These are phyloP conservation scores for Sphenodon punctatus DNA, from an alignment of 2,797 vertebrate species.

Conservation along the genomic window DNA sequence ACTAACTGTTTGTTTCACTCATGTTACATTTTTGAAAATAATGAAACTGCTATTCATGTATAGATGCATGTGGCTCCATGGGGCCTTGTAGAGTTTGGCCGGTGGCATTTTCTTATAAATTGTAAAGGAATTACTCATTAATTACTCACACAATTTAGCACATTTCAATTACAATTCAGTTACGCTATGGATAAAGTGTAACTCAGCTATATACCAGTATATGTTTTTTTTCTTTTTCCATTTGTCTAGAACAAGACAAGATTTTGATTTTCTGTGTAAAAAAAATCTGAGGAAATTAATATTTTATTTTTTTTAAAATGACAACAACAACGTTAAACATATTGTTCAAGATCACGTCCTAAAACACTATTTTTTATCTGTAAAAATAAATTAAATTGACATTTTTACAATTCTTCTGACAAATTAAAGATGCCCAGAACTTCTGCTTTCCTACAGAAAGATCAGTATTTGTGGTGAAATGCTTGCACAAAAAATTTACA, in stretches of 20 bases:
- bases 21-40: slow-evolving; percentile 66
- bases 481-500: slow-evolving; percentile 23
- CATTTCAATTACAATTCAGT: slow-evolving; percentile 30
- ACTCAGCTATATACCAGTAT: not conserved
- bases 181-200: not conserved
- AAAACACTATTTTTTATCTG: not conserved
- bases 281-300: slow-evolving; percentile 19
- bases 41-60: slow-evolving; percentile 44
- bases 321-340: slow-evolving; percentile 11
- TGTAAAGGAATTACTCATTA: slow-evolving; percentile 64
- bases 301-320: slow-evolving; percentile 23
- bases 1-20: slow-evolving; percentile 70
- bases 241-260: not conserved
- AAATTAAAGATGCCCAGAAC: not conserved
- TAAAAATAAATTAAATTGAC: slow-evolving; percentile 4
- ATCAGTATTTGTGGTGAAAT: slow-evolving; percentile 8
- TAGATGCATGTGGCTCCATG: slow-evolving; percentile 49
- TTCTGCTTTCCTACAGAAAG: slow-evolving; percentile 14
- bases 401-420: not conserved
- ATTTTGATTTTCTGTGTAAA: not conserved
- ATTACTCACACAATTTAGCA: slow-evolving; percentile 61
- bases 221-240: not conserved
- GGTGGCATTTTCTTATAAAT: slow-evolving; percentile 56
- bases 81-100: slow-evolving; percentile 17
- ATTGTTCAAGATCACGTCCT: not conserved